Percentiles rank a stretch among this genome's conserved stretches.
Conservation (phyloP, 2,113 vertebrate species). For the Campylomormyrus numenius region DNA sequence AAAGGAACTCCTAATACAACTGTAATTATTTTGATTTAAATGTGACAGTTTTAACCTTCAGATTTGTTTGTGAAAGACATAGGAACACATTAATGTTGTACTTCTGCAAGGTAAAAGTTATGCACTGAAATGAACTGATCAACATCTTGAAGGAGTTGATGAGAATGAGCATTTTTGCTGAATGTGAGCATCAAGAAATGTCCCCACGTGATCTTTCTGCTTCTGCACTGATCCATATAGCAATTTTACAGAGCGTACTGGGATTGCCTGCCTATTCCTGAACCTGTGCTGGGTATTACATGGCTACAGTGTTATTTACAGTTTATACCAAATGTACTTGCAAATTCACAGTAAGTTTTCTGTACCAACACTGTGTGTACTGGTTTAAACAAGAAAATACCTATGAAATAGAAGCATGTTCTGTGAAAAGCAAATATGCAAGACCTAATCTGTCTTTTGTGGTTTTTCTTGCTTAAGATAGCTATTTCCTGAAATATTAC, state of each 20-base stretch:
- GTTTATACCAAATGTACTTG: neutral
- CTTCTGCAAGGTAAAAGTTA: neutral
- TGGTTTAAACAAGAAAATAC: neutral
- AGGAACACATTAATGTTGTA: neutral
- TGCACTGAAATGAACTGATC: neutral
- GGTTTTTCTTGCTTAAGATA: neutral
- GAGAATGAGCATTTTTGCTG: neutral
- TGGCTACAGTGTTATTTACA: neutral
- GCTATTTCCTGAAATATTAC: neutral
- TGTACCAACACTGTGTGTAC: neutral
- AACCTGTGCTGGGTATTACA: neutral
- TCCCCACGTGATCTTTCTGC: neutral
- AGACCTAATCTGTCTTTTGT: neutral
- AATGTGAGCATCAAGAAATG: neutral
- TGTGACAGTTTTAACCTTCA: neutral
- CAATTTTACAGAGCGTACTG: neutral
- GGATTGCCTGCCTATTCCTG: neutral
- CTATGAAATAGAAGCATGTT: neutral
- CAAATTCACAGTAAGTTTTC: neutral
- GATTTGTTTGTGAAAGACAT: neutral
- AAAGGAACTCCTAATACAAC: neutral
- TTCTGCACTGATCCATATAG: neutral
- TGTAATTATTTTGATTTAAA: neutral
- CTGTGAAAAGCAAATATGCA: neutral
- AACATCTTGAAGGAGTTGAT: neutral